Conservation (phyloP, 2,113 vertebrate species). For the Eurystomus gularis region DNA sequence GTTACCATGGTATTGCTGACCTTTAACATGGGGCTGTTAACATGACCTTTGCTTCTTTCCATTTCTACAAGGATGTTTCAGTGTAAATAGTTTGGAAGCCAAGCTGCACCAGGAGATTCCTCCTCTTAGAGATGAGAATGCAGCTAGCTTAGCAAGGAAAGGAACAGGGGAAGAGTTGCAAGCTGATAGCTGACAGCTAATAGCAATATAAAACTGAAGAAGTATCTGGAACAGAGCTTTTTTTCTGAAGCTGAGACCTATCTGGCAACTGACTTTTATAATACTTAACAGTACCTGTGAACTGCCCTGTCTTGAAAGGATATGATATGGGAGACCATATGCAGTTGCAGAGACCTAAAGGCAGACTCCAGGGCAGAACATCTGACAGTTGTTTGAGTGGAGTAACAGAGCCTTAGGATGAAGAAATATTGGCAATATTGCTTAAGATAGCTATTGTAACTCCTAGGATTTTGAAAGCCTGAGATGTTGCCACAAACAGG, state of each 20-base stretch:
- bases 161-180: background rate
- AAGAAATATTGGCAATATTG: slow-evolving; percentile 5
- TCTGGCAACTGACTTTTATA: background rate
- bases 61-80: slow-evolving; percentile 47
- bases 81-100: slow-evolving; percentile 42
- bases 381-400: background rate
- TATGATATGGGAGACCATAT: background rate
- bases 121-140: background rate
- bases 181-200: background rate
- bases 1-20: slow-evolving; percentile 48
- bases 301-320: background rate
- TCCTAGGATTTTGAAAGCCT: slow-evolving; percentile 22
- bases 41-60: slow-evolving; percentile 54
- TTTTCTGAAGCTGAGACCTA: background rate
- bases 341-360: background rate
- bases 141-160: background rate
- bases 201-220: background rate
- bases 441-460: background rate
- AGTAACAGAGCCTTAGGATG: background rate
- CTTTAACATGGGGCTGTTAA: slow-evolving; percentile 44
- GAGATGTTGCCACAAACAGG: background rate
- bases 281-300: background rate
- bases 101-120: slow-evolving; percentile 25
- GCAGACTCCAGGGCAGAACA: background rate
- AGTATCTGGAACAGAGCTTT: background rate